A percentile compares a stretch with the other conserved stretches of the same genome.
Evolutionary conservation across 2,888 invertebrate genomes (phyloP).

Genomic region (Flexamia atlantica): DNA sequence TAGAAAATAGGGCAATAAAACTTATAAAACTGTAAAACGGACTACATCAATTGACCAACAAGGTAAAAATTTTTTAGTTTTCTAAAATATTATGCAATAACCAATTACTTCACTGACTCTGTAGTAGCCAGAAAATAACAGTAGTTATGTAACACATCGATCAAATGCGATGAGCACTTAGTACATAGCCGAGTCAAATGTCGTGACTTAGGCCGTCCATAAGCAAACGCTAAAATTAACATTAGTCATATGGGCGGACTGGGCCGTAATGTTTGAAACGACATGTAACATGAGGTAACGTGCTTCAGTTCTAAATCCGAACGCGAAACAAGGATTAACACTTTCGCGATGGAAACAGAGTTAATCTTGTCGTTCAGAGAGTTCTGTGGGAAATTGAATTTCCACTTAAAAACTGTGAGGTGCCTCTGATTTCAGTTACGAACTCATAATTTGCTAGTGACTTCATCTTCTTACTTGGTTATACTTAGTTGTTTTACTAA

Average conservation of each 20-base stretch:
- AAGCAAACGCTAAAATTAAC: background rate
- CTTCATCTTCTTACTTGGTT: background rate
- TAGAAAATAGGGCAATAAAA: no score
- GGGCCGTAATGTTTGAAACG: background rate
- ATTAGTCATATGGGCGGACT: background rate
- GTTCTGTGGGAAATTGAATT: background rate
- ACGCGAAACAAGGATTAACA: background rate
- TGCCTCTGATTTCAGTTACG: background rate
- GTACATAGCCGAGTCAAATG: no score
- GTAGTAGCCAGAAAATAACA: no score
- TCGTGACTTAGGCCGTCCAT: no score
- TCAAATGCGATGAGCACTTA: background rate
- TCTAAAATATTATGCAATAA: no score
- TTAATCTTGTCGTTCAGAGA: background rate
- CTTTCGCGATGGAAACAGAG: background rate
- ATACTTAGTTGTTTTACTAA: no score
- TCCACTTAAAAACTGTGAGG: background rate
- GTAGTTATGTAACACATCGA: background rate
- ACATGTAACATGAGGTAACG: background rate
- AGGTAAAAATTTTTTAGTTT: no score
- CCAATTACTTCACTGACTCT: no score
- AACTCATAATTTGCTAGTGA: background rate
- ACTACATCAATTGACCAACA: no score
- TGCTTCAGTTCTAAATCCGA: no score
- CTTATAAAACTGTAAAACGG: no score